Conservation (phyloP, 2,113 vertebrate genomes). For the Carassius carassius region DNA sequence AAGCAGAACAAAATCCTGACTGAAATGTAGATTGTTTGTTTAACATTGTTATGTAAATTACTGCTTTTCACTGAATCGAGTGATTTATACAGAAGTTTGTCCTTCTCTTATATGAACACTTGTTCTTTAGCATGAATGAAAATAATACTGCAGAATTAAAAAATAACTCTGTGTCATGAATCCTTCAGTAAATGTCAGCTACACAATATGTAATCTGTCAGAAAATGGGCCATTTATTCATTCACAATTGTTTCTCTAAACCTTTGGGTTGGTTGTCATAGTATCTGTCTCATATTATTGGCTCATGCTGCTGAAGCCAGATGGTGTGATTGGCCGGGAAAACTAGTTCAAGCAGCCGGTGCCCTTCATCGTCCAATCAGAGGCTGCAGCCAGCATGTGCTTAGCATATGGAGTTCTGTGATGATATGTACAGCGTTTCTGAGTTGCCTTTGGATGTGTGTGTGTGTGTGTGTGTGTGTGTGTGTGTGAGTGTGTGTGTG, state of each 20-base stretch:
- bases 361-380: constrained; percentile 30
- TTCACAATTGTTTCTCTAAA: neutral
- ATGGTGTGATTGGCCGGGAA: constrained; percentile 34
- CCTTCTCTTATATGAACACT: neutral
- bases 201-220: neutral
- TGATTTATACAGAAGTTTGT: neutral
- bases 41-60: neutral
- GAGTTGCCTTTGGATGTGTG: neutral
- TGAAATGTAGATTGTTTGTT: neutral
- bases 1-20: neutral
- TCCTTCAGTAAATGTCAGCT: neutral
- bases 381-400: constrained; percentile 35
- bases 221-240: neutral
- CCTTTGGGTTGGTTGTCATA: constrained; percentile 4
- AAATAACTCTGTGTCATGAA: neutral
- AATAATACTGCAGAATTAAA: neutral
- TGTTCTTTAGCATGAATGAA: neutral
- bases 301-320: constrained; percentile 16
- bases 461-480: constrained; percentile 31
- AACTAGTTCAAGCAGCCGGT: constrained; percentile 12
- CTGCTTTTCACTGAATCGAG: neutral
- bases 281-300: constrained; percentile 26
- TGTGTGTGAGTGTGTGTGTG: constrained; percentile 36
- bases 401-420: constrained; percentile 45
- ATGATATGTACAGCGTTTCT: constrained; percentile 1